Percentiles rank a stretch among this genome's conserved stretches.
phyloP scores from a whole-genome alignment of 2,797 vertebrate genomes.

The Cyclura pinguis region DNA sequence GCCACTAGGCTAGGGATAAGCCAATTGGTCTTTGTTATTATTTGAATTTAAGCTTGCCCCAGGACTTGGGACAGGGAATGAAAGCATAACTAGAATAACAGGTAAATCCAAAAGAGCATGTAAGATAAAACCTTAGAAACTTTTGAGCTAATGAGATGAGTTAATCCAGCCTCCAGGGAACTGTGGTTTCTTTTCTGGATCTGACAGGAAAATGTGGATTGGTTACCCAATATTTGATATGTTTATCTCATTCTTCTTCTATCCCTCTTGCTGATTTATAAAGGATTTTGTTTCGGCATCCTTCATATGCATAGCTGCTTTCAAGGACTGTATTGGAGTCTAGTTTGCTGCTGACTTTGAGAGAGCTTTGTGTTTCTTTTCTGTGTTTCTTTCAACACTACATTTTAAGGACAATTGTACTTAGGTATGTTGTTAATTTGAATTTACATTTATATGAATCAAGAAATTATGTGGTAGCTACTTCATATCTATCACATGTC shows the following conservation, averaged over 20 bases:
- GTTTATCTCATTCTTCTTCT: neutral
- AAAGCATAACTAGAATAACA: slow-evolving; percentile 14
- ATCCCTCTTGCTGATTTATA: neutral
- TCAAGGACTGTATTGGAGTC: neutral
- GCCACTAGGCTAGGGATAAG: neutral
- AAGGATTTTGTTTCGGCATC: neutral
- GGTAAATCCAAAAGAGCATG: slow-evolving; percentile 13
- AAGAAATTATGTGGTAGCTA: neutral
- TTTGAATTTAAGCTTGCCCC: slow-evolving; percentile 7
- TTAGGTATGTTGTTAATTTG: neutral
- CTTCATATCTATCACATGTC: neutral
- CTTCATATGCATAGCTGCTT: neutral
- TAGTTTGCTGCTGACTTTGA: neutral
- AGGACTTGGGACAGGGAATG: neutral
- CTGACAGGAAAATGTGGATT: neutral
- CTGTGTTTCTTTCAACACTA: neutral
- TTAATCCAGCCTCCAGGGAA: neutral
- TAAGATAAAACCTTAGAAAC: slow-evolving; percentile 9
- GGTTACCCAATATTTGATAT: neutral
- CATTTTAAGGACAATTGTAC: neutral
- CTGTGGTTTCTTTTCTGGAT: neutral
- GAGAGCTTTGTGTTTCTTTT: neutral
- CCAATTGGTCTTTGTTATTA: neutral
- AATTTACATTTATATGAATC: neutral
- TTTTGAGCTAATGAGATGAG: slow-evolving; percentile 6